phyloP scores from a whole-genome alignment of 2,797 vertebrate genomes.

The Chelon labrosus region DNA sequence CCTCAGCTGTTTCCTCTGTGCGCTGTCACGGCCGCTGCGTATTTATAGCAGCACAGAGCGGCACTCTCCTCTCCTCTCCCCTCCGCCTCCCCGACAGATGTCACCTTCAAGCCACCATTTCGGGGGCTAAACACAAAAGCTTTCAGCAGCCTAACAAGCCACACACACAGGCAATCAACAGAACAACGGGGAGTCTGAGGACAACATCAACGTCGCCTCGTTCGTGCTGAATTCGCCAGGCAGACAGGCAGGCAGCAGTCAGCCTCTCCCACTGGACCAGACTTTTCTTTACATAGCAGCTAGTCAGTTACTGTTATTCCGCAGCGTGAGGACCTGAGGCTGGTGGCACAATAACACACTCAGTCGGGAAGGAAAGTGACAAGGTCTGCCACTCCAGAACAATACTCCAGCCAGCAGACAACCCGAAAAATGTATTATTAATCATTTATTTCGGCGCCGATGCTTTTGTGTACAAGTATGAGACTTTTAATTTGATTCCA shows the following conservation, averaged over 20 bases:
- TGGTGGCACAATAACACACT: constrained; percentile 56
- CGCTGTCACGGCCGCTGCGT: constrained; percentile 80
- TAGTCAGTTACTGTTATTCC: constrained; percentile 58
- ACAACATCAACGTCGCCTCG: constrained; percentile 62
- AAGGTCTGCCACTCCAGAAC: constrained; percentile 57
- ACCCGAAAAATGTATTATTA: constrained; percentile 43
- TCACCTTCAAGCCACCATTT: constrained; percentile 84
- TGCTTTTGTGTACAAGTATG: constrained; percentile 61
- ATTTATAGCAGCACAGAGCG: constrained; percentile 82
- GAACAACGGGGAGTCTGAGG: constrained; percentile 71
- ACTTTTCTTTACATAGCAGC: constrained; percentile 63
- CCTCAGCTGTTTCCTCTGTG: constrained; percentile 86
- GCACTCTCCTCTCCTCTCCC: constrained; percentile 60
- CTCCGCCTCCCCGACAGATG: constrained; percentile 82
- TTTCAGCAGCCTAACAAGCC: constrained; percentile 76
- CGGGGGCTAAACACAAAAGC: constrained; percentile 74
- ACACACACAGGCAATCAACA: constrained; percentile 61
- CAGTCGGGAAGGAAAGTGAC: constrained; percentile 46
- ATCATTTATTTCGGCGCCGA: constrained; percentile 60
- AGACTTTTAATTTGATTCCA: constrained; percentile 76
- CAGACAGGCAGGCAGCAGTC: constrained; percentile 42
- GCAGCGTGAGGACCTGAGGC: constrained; percentile 47
- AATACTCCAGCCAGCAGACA: constrained; percentile 50
- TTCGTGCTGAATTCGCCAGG: constrained; percentile 58
- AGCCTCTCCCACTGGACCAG: constrained; percentile 36